Conservation (phyloP, 2,797 vertebrate species). For the Cephalopachus bancanus region DNA sequence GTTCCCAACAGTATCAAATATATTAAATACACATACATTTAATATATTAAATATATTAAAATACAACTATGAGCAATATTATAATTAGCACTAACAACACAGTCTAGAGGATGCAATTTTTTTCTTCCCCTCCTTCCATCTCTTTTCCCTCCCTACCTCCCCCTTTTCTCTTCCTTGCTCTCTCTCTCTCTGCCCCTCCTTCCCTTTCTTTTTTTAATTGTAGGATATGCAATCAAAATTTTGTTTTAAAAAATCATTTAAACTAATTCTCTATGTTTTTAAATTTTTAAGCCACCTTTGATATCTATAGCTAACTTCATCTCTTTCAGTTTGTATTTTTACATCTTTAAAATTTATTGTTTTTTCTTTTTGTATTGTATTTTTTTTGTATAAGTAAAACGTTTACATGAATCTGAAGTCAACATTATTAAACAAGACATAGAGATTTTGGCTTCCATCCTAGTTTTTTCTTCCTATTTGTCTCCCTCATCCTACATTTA, state of each 20-base stretch:
- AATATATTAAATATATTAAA: background rate
- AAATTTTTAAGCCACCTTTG: too few species aligned
- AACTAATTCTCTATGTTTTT: too few species aligned
- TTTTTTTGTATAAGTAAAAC: background rate
- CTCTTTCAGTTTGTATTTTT: too few species aligned
- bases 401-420: background rate
- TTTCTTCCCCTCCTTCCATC: background rate
- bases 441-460: background rate
- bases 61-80: background rate
- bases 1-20: background rate
- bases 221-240: too few species aligned
- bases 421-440: background rate
- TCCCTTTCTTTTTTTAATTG: too few species aligned
- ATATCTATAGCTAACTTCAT: too few species aligned
- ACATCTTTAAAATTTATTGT: too few species aligned
- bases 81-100: background rate
- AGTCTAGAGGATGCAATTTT: background rate
- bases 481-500: background rate
- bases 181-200: too few species aligned
- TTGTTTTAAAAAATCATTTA: too few species aligned
- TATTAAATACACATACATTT: too few species aligned
- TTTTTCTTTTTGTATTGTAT: background rate
- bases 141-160: accelerated
- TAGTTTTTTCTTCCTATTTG: background rate
- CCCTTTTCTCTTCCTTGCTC: too few species aligned